Evolutionary conservation across 2,888 invertebrate species (phyloP), one percentile per base, ranked within the genome.

Genomic region (Xestia ashworthii): DNA sequence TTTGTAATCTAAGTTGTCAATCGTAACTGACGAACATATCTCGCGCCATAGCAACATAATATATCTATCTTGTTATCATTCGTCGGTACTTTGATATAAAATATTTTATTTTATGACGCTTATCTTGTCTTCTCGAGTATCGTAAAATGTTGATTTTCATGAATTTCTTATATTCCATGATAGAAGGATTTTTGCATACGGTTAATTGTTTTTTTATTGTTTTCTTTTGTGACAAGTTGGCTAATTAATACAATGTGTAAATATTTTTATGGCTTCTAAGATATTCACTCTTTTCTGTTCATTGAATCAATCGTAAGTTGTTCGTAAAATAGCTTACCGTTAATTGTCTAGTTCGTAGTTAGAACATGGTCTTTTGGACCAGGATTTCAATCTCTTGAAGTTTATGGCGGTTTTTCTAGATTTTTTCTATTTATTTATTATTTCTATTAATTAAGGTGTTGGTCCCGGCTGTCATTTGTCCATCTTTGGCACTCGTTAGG

Each of bases 1-100:
- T 72, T 81, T 46, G n/a, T 74, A 76, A 85, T 82, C 76, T 77
- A 70, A 46, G 62, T 80, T 71, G 44, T 60, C 65, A 76, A 85
- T 83, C 80, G 60, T 62, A 74, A 46, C 55, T 75, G 75, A 55
- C 65, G 46, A 55, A 80, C 44, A 84, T 74, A 85, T 78, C 77
- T 75, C 74, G 68, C 79, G 53, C 76, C 71, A 76, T 78, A 81
- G 25, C 76, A 48, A 41, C 69, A 38, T 71, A 82, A 38, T 71
- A 82, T 78, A 75, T 82, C 71, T 72, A 72, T 73, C 53, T n/a
- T 76, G 60, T 81, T 83, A 87, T 85, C 85, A 77, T 72, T 74
- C 48, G 82, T 73, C 77, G 83, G 79, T 53, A 73, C 84, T 84
- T 86, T 83, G 81, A 83, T 81, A 86, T 73, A 76, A 71, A 81